Evolutionary conservation across 1,140 invertebrate genomes (phyloP), one percentile per base, ranked within the genome.

Genomic region (Drosophila funebris): DNA sequence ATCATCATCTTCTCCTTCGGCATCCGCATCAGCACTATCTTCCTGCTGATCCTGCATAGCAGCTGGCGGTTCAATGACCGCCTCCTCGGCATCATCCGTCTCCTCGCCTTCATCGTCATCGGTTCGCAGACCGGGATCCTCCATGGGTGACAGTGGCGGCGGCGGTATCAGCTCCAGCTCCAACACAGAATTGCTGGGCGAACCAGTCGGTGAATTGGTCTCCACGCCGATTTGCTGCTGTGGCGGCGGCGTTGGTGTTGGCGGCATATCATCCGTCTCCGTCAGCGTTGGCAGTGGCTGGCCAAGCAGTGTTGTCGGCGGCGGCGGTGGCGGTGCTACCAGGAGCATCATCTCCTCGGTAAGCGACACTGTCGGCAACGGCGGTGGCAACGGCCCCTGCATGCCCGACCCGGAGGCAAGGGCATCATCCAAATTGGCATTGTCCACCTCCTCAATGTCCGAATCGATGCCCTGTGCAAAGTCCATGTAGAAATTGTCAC

Each of bases 401-500:
- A 48, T 9, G 27, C 57, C 48, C 9, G 57, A 74, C 2, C 41
- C 31, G 16, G 48, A 73, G 24, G 68, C 68, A 0, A 56, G 36
- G 1, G 62, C 44, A 27, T 50, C 50, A 14, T 72, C 44, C 66
- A 81, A 41, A 60, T 71, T 39, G 64, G 69, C 54, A 61, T 93
- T 95, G 46, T 95, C 95, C 78, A 96, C 95, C 92, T 96, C 96
- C 90, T 97, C 96, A 79, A 97, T 97, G 87, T 97, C 96, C 16
- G 96, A 97, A 91, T 97, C 96, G 82, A 97, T 97, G 20, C 96
- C 96, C 93, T 96, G 94, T 76, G 96, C 96, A 83, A 97, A 96
- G 92, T 96, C 96, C 96, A 97, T 96, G 89, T 97, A 97, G 90
- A 96, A 97, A 27, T 96, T 96, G 91, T 97, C 96, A 54, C 96